phyloP scores from a whole-genome alignment of 2,797 vertebrate species.

The Heliangelus exortis region DNA sequence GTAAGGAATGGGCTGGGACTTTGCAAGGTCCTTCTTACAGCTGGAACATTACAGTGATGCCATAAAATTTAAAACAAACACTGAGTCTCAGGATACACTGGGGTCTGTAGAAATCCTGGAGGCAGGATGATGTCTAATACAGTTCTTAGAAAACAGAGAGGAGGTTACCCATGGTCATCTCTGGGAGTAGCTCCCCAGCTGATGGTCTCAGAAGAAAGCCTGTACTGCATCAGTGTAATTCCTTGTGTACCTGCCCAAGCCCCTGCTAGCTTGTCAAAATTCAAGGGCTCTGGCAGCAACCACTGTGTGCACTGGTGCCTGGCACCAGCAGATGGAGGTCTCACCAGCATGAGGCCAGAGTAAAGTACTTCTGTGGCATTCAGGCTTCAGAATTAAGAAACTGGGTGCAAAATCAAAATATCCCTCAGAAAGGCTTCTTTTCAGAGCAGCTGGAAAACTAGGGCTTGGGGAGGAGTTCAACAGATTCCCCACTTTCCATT shows the following conservation, averaged over 20 bases:
- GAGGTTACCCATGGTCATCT: not conserved
- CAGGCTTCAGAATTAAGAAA: not conserved
- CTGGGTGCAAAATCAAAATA: not conserved
- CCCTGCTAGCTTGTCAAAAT: not conserved
- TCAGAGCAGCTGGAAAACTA: not conserved
- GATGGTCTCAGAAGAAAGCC: not conserved
- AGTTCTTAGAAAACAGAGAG: not conserved
- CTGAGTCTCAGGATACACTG: not conserved
- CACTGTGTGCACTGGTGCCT: not conserved
- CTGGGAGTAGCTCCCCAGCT: not conserved
- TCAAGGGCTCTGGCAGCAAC: not conserved
- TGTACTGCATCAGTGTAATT: not conserved
- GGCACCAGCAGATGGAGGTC: conserved; percentile 44
- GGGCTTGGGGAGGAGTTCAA: not conserved
- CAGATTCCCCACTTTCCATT: not conserved
- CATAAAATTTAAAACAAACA: not conserved
- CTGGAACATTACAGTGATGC: not conserved
- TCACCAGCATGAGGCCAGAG: not conserved
- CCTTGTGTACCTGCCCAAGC: not conserved
- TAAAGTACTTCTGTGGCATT: not conserved
- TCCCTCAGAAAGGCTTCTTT: not conserved
- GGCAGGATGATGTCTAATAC: not conserved
- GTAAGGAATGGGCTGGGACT: not conserved
- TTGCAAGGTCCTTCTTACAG: not conserved
- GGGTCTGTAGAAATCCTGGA: not conserved